Evolutionary conservation across 2,113 vertebrate species (phyloP).

Genomic region (Serilophus lunatus): DNA sequence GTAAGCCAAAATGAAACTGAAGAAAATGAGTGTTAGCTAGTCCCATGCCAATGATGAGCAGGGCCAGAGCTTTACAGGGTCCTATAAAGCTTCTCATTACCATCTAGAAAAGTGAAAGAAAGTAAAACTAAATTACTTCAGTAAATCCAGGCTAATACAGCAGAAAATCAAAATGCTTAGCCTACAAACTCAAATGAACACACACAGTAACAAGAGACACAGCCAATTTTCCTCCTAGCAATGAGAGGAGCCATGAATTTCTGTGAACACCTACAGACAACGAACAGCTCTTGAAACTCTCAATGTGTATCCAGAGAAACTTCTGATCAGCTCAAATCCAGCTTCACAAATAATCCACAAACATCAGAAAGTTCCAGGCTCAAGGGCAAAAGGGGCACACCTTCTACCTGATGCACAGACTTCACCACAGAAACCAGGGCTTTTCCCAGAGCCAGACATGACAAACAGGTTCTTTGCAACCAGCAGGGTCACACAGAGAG

Average conservation of each 20-base stretch:
- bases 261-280: neutral
- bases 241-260: neutral
- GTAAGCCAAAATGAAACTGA: slow-evolving; percentile 8
- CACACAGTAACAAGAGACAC: neutral
- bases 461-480: neutral
- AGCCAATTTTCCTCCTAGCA: neutral
- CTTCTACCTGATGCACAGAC: neutral
- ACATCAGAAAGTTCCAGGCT: neutral
- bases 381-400: neutral
- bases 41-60: neutral
- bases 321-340: neutral
- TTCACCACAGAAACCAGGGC: neutral
- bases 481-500: neutral
- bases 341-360: neutral
- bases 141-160: neutral
- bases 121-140: neutral
- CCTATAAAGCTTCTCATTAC: neutral
- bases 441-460: neutral
- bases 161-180: neutral
- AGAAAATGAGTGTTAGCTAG: neutral
- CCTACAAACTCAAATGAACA: neutral
- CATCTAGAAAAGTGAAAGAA: neutral
- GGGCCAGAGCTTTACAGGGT: neutral
- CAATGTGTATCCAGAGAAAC: neutral
- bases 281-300: neutral